Base-by-base conservation (phyloP, 2,113 vertebrate genomes). In the Tachuris rubrigastra region DNA sequence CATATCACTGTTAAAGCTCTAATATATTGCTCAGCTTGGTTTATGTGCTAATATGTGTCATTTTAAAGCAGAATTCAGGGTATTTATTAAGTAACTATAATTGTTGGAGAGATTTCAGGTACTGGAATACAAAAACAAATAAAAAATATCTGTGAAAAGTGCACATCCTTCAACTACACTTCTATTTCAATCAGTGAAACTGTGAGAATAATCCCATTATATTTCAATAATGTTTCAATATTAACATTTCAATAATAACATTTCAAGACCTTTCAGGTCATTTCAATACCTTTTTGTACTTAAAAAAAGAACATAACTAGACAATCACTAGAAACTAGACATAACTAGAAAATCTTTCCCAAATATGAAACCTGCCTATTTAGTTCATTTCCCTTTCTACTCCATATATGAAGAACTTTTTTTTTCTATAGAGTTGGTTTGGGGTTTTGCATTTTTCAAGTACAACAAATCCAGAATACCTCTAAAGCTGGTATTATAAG, bases 171-270 rank as follows among this genome's bases (percentile, higher is more conserved):
- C 59, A 63, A 33, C 75, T 53, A 88, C n/a, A 72, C 69, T 82
- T 82, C 62, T 81, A 46, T 68, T 91, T 89, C 69, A 69, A 91
- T 59, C 72, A 78, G 15, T 56, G 35, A 84, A 88, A 78, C 17
- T 42, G 60, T 22, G 23, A 49, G 41, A 86, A 90, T 78, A 80
- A 89, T 80, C 35, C 71, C 37, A 13, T 72, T 62, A 62, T 79
- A 58, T 31, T 92, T 77, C 76, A 89, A 41, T 39, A 71, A 58
- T 12, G 12, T 63, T 90, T 83, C 72, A 83, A 60, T 86, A 89
- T 27, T 35, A 85, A 55, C 25, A 66, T 39, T 69, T 92, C 55
- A 85, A 39, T 65, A 77, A 66, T 56, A 72, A 73, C 12, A 5
- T 35, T 86, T 66, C 35, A 78, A 49, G 46, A 80, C 19, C 27